phyloP scores from a whole-genome alignment of 2,797 vertebrate species.

The Semotilus atromaculatus region DNA sequence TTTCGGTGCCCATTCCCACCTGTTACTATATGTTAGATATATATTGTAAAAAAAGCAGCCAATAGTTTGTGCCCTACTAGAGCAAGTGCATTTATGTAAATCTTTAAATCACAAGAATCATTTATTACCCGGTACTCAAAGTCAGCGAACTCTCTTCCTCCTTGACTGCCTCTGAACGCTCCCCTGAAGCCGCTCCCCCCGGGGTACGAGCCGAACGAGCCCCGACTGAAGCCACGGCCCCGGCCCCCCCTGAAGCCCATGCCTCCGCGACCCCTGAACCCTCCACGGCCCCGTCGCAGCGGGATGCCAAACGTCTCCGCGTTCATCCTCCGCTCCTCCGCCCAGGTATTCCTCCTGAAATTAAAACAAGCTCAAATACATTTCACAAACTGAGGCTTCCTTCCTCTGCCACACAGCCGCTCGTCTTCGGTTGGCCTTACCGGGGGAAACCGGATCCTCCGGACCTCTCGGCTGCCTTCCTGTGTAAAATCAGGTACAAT shows the following conservation, averaged over 20 bases:
- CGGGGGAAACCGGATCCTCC: conserved; percentile 58
- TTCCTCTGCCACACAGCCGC: not conserved
- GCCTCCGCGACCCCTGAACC: conserved; percentile 86
- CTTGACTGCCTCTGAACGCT: conserved; percentile 87
- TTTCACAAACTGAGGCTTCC: not conserved
- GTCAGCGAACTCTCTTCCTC: conserved; percentile 91
- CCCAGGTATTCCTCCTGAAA: conserved; percentile 89
- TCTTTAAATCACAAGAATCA: not conserved
- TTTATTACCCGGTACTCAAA: conserved; percentile 93
- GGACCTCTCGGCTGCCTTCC: conserved; percentile 69
- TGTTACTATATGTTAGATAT: too few relatives aligned
- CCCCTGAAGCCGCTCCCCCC: conserved; percentile 85
- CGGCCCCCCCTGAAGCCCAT: conserved; percentile 88
- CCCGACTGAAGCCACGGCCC: conserved; percentile 82
- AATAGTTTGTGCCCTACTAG: too few relatives aligned
- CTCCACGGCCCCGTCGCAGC: conserved; percentile 88
- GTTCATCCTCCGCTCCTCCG: conserved; percentile 93
- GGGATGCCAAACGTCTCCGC: conserved; percentile 96
- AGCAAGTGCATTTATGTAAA: too few relatives aligned
- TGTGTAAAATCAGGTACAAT: conserved; percentile 45
- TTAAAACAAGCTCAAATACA: not conserved
- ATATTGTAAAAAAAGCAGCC: too few relatives aligned
- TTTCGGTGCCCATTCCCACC: too few relatives aligned
- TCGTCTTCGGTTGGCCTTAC: conserved; percentile 49
- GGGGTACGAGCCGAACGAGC: conserved; percentile 74